phyloP scores from a whole-genome alignment of 2,888 invertebrate species.

The Cephus pulcher region DNA sequence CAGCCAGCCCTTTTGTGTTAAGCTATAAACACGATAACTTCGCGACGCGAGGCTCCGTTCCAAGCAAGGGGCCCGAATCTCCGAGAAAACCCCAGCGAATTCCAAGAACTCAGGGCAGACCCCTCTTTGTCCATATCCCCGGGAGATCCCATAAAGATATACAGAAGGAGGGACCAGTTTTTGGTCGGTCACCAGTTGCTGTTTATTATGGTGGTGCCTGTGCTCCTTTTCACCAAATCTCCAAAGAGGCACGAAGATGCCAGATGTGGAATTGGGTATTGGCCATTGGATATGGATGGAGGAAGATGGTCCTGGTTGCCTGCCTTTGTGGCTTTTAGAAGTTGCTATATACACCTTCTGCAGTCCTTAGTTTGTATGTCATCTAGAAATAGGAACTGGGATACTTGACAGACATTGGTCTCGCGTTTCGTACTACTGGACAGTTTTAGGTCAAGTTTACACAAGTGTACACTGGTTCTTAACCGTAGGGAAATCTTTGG shows the following conservation, averaged over 20 bases:
- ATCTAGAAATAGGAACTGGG: not conserved
- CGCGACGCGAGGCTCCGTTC: conserved; percentile 37
- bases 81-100: conserved; percentile 58
- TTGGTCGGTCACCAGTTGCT: conserved; percentile 44
- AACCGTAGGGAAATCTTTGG: not conserved
- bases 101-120: conserved; percentile 49
- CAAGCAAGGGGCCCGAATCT: conserved; percentile 52
- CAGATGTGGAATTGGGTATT: not conserved
- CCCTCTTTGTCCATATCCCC: conserved; percentile 32
- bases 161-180: conserved; percentile 54
- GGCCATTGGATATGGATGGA: not conserved
- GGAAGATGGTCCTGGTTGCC: conserved; percentile 15
- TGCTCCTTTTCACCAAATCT: conserved; percentile 46
- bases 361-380: not conserved
- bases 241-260: conserved; percentile 16
- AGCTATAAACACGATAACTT: conserved; percentile 11
- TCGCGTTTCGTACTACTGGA: conserved; percentile 30
- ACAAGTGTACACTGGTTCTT: conserved; percentile 29
- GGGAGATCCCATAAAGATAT: conserved; percentile 57
- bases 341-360: not conserved
- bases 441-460: conserved; percentile 40
- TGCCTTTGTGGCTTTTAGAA: conserved; percentile 31
- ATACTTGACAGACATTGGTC: conserved; percentile 13
- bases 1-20: conserved; percentile 12
- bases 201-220: conserved; percentile 44